Percentiles rank a stretch among this genome's conserved stretches.
Conservation (phyloP, 2,797 vertebrate species). For the Platalea minor region DNA sequence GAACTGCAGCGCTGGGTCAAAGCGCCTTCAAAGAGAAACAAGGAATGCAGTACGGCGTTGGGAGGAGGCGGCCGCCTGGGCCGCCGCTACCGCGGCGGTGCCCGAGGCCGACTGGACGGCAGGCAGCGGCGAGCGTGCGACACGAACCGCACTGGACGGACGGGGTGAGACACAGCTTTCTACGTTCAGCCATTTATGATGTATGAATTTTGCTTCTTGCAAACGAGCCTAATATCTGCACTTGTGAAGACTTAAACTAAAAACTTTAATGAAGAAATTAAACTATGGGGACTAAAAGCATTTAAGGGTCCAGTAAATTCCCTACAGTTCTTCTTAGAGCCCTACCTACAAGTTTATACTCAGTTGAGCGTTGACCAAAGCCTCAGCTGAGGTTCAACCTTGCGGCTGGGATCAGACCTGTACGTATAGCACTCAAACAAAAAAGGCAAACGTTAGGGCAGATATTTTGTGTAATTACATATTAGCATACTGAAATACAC, state of each 20-base stretch:
- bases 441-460: not conserved
- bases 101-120: rapidly evolving
- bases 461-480: not conserved
- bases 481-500: not conserved
- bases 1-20: constrained; percentile 65
- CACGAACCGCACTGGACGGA: no score
- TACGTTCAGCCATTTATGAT: not conserved
- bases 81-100: rapidly evolving
- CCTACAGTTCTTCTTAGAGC: not conserved
- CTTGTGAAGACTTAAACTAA: not conserved
- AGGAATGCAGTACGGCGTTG: rapidly evolving
- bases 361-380: not conserved
- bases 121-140: rapidly evolving
- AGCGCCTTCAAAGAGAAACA: constrained; percentile 35
- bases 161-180: rapidly evolving
- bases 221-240: rapidly evolving
- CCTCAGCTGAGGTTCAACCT: not conserved
- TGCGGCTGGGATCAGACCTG: not conserved
- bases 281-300: not conserved
- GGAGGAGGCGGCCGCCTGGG: not conserved
- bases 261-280: not conserved
- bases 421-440: no score
- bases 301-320: not conserved
- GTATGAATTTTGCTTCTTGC: not conserved
- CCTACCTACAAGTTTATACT: not conserved